Conservation (phyloP, 1,140 invertebrate species). For the Zaprionus vittiger region DNA sequence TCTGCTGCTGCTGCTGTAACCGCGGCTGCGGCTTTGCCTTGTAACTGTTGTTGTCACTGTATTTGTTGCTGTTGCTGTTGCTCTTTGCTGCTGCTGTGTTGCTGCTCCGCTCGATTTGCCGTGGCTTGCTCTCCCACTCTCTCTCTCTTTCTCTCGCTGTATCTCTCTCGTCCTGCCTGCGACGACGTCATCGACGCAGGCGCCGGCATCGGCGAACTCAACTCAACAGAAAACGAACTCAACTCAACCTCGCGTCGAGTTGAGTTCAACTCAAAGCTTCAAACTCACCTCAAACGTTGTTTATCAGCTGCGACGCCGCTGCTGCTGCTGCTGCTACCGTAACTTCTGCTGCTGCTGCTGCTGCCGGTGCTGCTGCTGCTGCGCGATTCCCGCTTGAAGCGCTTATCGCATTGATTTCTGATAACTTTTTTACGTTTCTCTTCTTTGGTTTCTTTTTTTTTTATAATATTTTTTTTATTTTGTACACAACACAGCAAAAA, state of each 20-base stretch:
- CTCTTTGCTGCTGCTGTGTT: constrained; percentile 22
- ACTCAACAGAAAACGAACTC: constrained; percentile 3
- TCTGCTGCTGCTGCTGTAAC: constrained; percentile 28
- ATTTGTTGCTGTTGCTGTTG: constrained; percentile 59
- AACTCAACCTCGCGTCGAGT: constrained; percentile 27
- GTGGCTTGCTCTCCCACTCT: constrained; percentile 3
- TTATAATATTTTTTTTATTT: constrained; percentile 21
- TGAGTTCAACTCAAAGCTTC: constrained; percentile 44
- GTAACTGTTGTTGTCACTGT: constrained; percentile 44
- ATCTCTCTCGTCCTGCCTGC: constrained; percentile 4
- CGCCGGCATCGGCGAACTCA: constrained; percentile 26
- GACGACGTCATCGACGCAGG: constrained; percentile 49
- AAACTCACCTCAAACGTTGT: constrained; percentile 47
- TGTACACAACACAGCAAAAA: constrained; percentile 45
- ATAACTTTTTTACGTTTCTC: constrained; percentile 54
- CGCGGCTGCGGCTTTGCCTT: constrained; percentile 15
- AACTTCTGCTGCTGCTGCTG: constrained; percentile 12
- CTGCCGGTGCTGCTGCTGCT: constrained; percentile 8
- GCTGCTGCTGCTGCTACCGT: constrained; percentile 30
- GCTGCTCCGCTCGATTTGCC: constrained; percentile 26
- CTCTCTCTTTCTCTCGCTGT: background rate
- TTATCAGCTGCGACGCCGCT: constrained; percentile 41
- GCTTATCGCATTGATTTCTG: constrained; percentile 55
- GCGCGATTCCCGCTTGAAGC: constrained; percentile 35
- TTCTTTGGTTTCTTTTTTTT: constrained; percentile 24